Evolutionary conservation across 2,113 vertebrate species (phyloP).

Genomic region (Crotophaga sulcirostris): DNA sequence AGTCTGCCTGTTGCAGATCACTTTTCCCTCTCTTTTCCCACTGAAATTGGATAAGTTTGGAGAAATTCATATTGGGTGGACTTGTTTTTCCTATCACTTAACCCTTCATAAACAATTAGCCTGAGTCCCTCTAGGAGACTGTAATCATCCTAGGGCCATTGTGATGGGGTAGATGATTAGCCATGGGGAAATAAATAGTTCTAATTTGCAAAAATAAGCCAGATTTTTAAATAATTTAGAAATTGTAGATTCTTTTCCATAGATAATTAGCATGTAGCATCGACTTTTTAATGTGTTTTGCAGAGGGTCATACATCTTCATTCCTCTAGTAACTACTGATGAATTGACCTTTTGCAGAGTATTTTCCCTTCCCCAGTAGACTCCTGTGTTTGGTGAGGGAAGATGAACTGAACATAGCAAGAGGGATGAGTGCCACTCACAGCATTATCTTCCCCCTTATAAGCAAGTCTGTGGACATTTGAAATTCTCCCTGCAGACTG

Average conservation of each 20-base stretch:
- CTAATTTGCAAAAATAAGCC: not conserved
- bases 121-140: not conserved
- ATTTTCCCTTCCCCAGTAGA: not conserved
- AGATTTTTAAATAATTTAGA: not conserved
- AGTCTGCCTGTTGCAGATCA: not conserved
- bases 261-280: not conserved
- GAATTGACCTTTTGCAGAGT: not conserved
- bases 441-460: not conserved
- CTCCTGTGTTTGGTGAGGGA: not conserved
- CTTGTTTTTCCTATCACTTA: not conserved
- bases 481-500: not conserved
- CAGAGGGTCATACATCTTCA: not conserved
- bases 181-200: not conserved
- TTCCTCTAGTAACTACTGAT: not conserved
- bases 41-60: not conserved
- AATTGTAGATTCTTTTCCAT: not conserved
- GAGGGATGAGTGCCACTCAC: not conserved
- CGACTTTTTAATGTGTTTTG: not conserved
- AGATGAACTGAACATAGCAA: not conserved
- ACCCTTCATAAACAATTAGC: not conserved
- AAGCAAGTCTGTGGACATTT: not conserved
- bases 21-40: not conserved
- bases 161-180: not conserved
- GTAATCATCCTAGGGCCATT: not conserved
- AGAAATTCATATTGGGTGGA: not conserved